phyloP scores from a whole-genome alignment of 2,797 vertebrate genomes.

The Sebastes cheni region DNA sequence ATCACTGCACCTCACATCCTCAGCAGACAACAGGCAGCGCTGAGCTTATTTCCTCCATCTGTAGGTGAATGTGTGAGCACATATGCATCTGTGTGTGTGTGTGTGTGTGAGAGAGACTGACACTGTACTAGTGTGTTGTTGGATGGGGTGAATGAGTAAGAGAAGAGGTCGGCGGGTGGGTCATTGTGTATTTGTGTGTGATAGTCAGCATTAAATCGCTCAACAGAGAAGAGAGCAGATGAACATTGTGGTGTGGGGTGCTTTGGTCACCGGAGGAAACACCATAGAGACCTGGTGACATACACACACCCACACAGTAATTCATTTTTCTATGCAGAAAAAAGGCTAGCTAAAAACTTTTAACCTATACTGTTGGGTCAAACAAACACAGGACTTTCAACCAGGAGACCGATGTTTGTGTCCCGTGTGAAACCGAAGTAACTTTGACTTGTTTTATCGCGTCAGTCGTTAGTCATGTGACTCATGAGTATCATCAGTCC shows the following conservation, averaged over 20 bases:
- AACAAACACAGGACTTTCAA: too few relatives aligned
- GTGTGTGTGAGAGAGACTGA: constrained; percentile 5
- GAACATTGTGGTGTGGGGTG: background rate
- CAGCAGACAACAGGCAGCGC: constrained; percentile 75
- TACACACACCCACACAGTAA: background rate
- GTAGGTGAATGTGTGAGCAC: constrained; percentile 54
- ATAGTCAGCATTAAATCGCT: constrained; percentile 45
- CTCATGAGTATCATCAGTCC: too few relatives aligned
- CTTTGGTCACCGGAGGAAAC: constrained; percentile 34
- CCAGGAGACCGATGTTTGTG: too few relatives aligned
- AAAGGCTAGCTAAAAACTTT: background rate
- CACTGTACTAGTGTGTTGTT: background rate
- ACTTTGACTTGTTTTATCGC: too few relatives aligned
- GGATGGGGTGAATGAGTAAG: constrained; percentile 36
- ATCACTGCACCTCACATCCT: constrained; percentile 84
- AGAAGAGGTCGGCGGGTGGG: constrained; percentile 12
- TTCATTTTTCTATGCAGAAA: background rate
- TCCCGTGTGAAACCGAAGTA: too few relatives aligned
- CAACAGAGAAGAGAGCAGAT: constrained; percentile 37
- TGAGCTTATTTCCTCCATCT: constrained; percentile 81
- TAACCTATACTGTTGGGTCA: background rate
- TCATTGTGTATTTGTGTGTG: constrained; percentile 4
- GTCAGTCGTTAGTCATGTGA: too few relatives aligned
- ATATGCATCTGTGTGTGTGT: constrained; percentile 15
- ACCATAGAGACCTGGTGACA: constrained; percentile 1